A percentile compares a stretch with the other conserved stretches of the same genome.
These are phyloP conservation scores for Corythoichthys intestinalis DNA, from an alignment of 2,113 vertebrate species.

Conservation along the genomic window DNA sequence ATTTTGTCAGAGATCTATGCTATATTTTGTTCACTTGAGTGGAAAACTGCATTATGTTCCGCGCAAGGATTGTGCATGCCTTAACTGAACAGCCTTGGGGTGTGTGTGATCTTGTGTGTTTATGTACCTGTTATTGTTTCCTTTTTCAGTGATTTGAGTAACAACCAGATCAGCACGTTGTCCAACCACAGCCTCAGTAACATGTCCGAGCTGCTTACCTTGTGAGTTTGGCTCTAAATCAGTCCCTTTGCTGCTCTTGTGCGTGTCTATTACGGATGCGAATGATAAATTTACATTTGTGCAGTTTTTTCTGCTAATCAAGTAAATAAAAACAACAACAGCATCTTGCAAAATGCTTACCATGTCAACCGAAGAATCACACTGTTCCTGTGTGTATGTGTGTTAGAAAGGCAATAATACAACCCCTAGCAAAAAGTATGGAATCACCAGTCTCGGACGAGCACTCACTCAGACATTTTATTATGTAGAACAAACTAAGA, in stretches of 20 bases:
- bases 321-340: slow-evolving; percentile 1
- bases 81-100: slow-evolving; percentile 25
- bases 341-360: neutral
- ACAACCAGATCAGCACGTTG: slow-evolving; percentile 99
- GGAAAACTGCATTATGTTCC: slow-evolving; percentile 3
- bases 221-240: slow-evolving; percentile 83
- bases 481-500: too few species aligned
- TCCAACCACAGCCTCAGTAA: slow-evolving; percentile 99
- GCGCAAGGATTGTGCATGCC: slow-evolving; percentile 20
- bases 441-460: too few species aligned
- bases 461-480: too few species aligned
- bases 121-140: slow-evolving; percentile 58
- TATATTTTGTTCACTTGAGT: slow-evolving; percentile 15
- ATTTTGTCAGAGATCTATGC: slow-evolving; percentile 21
- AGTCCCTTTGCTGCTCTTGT: slow-evolving; percentile 27
- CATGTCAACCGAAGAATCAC: neutral
- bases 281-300: slow-evolving; percentile 4
- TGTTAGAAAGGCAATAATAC: neutral
- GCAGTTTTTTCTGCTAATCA: neutral
- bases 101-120: slow-evolving; percentile 41
- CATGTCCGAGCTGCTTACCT: slow-evolving; percentile 96
- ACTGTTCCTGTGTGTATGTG: neutral
- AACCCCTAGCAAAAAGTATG: too few species aligned
- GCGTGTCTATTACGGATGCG: neutral
- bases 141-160: slow-evolving; percentile 97